Percentiles rank a stretch among this genome's conserved stretches.
phyloP scores from a whole-genome alignment of 2,797 vertebrate species.

The Catostomus latipinnis region DNA sequence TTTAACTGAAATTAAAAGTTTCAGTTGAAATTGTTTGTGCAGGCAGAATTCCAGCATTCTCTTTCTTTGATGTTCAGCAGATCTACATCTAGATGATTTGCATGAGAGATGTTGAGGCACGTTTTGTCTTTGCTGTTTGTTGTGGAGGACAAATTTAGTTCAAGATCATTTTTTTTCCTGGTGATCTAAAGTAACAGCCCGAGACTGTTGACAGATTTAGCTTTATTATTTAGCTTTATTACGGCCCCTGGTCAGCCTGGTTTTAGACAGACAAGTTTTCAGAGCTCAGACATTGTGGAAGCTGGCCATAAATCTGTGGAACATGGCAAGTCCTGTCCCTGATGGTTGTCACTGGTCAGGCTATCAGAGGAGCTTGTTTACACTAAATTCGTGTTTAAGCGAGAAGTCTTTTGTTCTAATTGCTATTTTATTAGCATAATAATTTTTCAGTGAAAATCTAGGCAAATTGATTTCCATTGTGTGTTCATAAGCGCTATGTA shows the following conservation, averaged over 20 bases:
- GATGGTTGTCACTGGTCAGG: slow-evolving; percentile 4
- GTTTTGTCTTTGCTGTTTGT: slow-evolving; percentile 43
- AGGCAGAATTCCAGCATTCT: slow-evolving; percentile 18
- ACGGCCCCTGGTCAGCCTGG: slow-evolving; percentile 3
- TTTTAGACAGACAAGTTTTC: neutral
- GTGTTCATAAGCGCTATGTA: too few relatives aligned
- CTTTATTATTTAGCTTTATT: slow-evolving; percentile 7
- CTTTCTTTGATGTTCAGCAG: slow-evolving; percentile 33
- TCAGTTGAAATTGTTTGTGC: neutral
- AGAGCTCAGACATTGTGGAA: neutral
- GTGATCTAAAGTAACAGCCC: slow-evolving; percentile 22
- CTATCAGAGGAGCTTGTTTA: too few relatives aligned
- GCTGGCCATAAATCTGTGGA: slow-evolving; percentile 28
- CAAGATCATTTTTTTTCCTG: slow-evolving; percentile 13
- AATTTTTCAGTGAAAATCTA: too few relatives aligned
- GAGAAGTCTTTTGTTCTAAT: neutral
- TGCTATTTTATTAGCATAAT: neutral
- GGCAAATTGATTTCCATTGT: too few relatives aligned
- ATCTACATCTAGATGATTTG: slow-evolving; percentile 50
- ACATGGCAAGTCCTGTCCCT: slow-evolving; percentile 1
- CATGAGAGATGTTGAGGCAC: slow-evolving; percentile 42
- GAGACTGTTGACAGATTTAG: slow-evolving; percentile 24
- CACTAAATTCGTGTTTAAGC: neutral
- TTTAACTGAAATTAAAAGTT: neutral
- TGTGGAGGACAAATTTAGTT: slow-evolving; percentile 31